Base-by-base conservation (phyloP, 2,113 vertebrate genomes). In the Pseudopipra pipra region DNA sequence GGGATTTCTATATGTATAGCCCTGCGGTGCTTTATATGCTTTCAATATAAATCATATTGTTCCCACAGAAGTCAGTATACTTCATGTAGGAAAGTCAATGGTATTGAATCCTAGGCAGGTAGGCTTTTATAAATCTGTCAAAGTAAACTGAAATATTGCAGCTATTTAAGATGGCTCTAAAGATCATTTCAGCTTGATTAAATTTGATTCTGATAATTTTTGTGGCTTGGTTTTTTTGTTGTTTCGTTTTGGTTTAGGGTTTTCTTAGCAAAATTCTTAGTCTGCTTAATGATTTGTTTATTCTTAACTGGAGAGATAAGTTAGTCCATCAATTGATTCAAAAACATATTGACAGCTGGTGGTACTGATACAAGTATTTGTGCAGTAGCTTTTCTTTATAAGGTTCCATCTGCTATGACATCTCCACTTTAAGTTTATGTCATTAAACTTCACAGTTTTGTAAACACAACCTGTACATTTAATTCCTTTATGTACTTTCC, bases 331-430 rank as follows among this genome's bases (percentile, higher is more conserved):
- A 97, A 90, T 28, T 55, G 41, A 72, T 87, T 71, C 52, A 37
- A 92, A 97, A 96, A 35, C 56, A 46, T 51, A 70, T 59, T 94
- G 93, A 86, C 87, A 97, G 83, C 93, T 94, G 76, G 89, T 81
- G 46, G 39, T 89, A 71, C 24, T 22, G 61, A 82, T 43, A 76
- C 37, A 67, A 91, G 62, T 51, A 58, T 44, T 71, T 61, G 47
- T 75, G 27, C 7, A 30, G 81, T 66, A 94, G 30, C 22, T 92
- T 71, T 65, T 89, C 70, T 87, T 44, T 62, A 18, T 33, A 88
- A 84, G 52, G 11, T 46, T 85, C 92, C 90, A 95, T 95, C 95
- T 97, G 94, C 85, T 92, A 47, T 72, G 59, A 56, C 81, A 92
- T 94, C 63, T 94, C 78, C 44, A 39, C 43, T 78, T 90, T 18